Evolutionary conservation across 1,140 invertebrate genomes (phyloP).

Genomic region (Magallana ariakensis): DNA sequence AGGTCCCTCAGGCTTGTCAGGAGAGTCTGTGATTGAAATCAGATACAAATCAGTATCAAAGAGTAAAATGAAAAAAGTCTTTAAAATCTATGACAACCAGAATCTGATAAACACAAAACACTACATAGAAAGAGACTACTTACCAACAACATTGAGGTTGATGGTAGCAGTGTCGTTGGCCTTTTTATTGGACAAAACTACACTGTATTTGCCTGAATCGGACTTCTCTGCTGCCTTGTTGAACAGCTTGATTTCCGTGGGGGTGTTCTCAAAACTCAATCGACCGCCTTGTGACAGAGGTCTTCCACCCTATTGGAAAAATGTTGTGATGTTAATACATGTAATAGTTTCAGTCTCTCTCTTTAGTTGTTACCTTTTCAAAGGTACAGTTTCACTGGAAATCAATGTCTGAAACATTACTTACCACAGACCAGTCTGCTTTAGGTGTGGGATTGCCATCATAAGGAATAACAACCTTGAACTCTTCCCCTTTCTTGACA

Average conservation of each 20-base stretch:
- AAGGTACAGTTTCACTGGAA: no score
- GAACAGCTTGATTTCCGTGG: constrained; percentile 84
- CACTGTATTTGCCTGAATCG: constrained; percentile 95
- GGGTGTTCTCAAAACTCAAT: constrained; percentile 92
- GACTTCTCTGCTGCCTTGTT: constrained; percentile 93
- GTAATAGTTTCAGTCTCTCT: no score
- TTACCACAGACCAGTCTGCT: constrained; percentile 91
- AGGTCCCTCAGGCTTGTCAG: constrained; percentile 92
- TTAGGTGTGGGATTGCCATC: constrained; percentile 93
- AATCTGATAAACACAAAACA: background rate
- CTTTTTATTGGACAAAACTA: constrained; percentile 90
- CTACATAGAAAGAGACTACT: constrained; percentile 51
- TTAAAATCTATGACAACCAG: background rate
- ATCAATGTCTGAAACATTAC: constrained; percentile 25
- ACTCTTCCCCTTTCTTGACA: constrained; percentile 96
- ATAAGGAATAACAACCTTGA: constrained; percentile 96
- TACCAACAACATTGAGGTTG: constrained; percentile 89
- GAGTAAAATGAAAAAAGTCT: background rate
- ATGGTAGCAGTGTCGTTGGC: constrained; percentile 94
- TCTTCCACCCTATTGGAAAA: constrained; percentile 21
- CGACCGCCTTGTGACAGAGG: constrained; percentile 84
- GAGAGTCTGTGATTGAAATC: constrained; percentile 85
- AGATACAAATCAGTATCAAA: constrained; percentile 17
- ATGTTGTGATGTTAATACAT: background rate
- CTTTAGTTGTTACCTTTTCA: no score